These are phyloP conservation scores for Electrona antarctica DNA, from an alignment of 2,113 vertebrate genomes.

Conservation along the genomic window DNA sequence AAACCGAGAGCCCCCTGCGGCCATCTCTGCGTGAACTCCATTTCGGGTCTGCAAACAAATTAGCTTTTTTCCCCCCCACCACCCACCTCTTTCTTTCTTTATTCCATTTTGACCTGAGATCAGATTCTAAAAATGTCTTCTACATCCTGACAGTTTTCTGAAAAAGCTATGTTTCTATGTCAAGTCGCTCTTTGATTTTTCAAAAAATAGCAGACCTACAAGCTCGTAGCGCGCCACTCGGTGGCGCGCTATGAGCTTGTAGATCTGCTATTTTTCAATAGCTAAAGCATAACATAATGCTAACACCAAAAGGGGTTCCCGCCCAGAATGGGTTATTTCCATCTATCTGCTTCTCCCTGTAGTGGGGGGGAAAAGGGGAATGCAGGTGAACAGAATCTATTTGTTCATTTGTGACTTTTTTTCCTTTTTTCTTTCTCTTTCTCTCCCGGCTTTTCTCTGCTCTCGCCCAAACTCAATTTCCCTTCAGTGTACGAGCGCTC, in stretches of 20 bases:
- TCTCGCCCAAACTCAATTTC: constrained; percentile 56
- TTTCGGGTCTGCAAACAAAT: constrained; percentile 74
- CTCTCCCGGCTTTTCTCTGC: constrained; percentile 36
- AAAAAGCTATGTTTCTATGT: no score
- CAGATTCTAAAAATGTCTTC: no score
- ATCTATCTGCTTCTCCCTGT: constrained; percentile 45
- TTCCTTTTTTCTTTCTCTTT: not conserved
- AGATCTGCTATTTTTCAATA: no score
- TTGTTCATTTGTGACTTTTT: constrained; percentile 62
- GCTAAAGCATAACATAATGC: no score
- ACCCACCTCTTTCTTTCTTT: not conserved
- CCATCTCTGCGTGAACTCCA: constrained; percentile 67
- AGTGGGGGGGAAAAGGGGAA: constrained; percentile 47
- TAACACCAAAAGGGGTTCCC: no score
- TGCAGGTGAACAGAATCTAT: constrained; percentile 71
- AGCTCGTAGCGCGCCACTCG: no score
- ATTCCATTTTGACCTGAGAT: no score
- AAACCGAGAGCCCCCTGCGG: constrained; percentile 61
- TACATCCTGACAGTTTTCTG: no score
- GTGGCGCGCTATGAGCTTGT: no score
- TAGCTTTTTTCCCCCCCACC: constrained; percentile 32
- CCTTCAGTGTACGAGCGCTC: constrained; percentile 19
- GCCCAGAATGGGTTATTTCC: no score
- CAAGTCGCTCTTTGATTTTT: no score
- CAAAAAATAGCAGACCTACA: no score